Conservation (phyloP, 2,888 invertebrate species). For the Ashinkailepas kermadecensis region DNA sequence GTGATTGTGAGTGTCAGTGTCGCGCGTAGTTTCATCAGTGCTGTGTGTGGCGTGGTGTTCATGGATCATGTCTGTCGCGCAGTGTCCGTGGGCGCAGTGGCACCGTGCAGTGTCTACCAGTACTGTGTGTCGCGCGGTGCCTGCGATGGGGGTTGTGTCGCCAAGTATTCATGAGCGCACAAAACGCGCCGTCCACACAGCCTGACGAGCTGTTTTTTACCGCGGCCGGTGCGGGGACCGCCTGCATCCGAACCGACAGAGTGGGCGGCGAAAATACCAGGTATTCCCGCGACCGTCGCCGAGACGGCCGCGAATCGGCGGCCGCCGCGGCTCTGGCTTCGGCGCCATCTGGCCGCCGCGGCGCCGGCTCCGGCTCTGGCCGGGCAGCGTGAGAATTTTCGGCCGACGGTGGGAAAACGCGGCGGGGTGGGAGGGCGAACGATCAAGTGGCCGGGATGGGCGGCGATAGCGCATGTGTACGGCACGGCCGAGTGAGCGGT, state of each 20-base stretch:
- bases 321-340: slow-evolving; percentile 2
- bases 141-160: too few species aligned
- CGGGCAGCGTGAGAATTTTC: neutral
- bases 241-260: neutral
- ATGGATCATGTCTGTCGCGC: too few species aligned
- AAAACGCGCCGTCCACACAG: too few species aligned
- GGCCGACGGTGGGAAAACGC: slow-evolving; percentile 12
- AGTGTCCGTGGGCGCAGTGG: too few species aligned
- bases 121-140: too few species aligned
- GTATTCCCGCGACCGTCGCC: neutral
- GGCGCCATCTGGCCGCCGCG: neutral
- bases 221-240: neutral
- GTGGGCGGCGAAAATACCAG: slow-evolving; percentile 2
- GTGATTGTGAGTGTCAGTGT: too few species aligned
- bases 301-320: neutral
- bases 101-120: too few species aligned
- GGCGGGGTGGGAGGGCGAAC: neutral
- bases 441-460: neutral
- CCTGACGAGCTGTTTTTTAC: neutral
- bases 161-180: too few species aligned
- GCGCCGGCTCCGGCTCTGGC: slow-evolving; percentile 4
- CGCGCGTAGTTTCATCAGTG: too few species aligned
- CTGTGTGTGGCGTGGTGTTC: too few species aligned
- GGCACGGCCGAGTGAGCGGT: neutral
- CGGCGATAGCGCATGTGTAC: neutral